Base-by-base conservation (phyloP, 2,888 invertebrate genomes). In the Glyphotaelius pellucidus region DNA sequence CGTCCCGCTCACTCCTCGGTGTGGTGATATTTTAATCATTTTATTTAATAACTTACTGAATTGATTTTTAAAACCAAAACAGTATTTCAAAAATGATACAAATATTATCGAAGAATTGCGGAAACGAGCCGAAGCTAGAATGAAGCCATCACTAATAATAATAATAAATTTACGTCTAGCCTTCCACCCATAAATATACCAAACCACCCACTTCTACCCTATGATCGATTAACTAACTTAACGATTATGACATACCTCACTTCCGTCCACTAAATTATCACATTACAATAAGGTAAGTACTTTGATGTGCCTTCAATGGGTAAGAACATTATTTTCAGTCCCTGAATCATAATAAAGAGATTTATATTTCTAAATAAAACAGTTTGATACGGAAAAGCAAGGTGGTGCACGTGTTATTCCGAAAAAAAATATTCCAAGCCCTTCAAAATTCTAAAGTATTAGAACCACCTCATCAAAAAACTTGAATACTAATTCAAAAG, bases 361-460 rank as follows among this genome's bases (percentile, higher is more conserved):
- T 67, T 67, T n/a, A 67, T 25, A 25, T 81, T 15, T 31, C 32
- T 47, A 86, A 86, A 86, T 42, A 30, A n/a, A 86, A 35, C 86
- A 47, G 30, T 42, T 86, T 47, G 38, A 86, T 30, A 30, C 86
- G 47, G 67, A 90, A 90, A 90, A 83, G 90, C 90, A 90, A 90
- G 90, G 90, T 90, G 90, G 52, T 83, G 52, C 90, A 90, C 90
- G 90, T 90, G 90, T 90, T 80, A 90, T 31, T 30, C 47, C 47
- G 25, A 90, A 90, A 90, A n/a, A 90, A 90, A 90, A 90, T 30
- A 80, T 15, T 80, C 81, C 32, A n/a, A 35, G 9, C 25, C 9
- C 35, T n/a, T 88, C 52, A 31, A 87, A 87, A 87, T 31, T 52
- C 87, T 14, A 14, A 32, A 87, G 32, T 11, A 30, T 88, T 30